A percentile compares a stretch with the other conserved stretches of the same genome.
Evolutionary conservation across 2,888 invertebrate species (phyloP).

Genomic region (Amorpha juglandis): DNA sequence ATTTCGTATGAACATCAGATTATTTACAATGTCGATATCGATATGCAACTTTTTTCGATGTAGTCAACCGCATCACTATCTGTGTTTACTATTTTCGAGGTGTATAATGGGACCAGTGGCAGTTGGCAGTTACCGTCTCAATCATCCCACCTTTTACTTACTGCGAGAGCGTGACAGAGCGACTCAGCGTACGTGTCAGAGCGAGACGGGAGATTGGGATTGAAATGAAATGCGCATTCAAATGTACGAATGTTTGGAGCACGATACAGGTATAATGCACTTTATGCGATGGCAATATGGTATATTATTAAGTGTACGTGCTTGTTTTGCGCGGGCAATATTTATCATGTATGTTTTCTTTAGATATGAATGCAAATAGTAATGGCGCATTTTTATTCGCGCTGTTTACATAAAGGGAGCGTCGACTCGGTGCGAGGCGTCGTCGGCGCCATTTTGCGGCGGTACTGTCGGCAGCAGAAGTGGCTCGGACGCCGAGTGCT

Average conservation of each 20-base stretch:
- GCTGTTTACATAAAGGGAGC: constrained; percentile 82
- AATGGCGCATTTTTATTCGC: constrained; percentile 82
- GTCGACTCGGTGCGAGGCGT: constrained; percentile 42
- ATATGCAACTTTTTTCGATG: constrained; percentile 37
- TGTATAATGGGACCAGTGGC: constrained; percentile 82
- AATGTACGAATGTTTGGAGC: constrained; percentile 53
- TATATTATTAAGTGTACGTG: constrained; percentile 41
- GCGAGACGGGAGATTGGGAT: constrained; percentile 60
- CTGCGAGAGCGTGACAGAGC: constrained; percentile 56
- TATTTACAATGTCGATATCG: constrained; percentile 11
- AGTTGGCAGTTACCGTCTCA: constrained; percentile 83
- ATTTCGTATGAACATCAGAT: background rate
- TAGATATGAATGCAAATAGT: constrained; percentile 85
- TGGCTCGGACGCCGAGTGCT: constrained; percentile 29
- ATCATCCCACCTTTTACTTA: constrained; percentile 82
- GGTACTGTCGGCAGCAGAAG: constrained; percentile 71
- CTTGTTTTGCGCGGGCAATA: constrained; percentile 65
- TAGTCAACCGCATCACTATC: constrained; percentile 29
- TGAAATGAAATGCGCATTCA: constrained; percentile 67
- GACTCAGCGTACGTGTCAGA: constrained; percentile 39
- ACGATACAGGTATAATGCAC: constrained; percentile 25
- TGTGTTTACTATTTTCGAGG: constrained; percentile 73
- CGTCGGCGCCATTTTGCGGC: constrained; percentile 72
- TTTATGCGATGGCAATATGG: accelerated
- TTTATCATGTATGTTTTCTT: constrained; percentile 84